Evolutionary conservation across 2,113 vertebrate genomes (phyloP).

Genomic region (Mormyrus lacerda): DNA sequence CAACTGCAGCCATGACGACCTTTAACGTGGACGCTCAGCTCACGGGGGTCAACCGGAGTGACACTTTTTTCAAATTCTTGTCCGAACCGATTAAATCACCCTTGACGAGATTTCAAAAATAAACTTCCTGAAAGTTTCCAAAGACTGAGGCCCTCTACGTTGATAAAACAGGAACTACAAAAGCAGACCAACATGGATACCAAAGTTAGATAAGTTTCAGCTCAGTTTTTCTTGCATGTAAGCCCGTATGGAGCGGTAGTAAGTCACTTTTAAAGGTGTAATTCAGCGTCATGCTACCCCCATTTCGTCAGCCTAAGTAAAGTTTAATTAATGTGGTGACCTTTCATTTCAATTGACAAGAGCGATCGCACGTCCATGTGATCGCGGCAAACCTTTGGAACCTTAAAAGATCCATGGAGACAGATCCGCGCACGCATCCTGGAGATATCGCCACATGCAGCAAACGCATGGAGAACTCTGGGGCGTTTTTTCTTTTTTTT

Average conservation of each 20-base stretch:
- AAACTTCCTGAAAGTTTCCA: background rate
- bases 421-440: background rate
- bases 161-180: background rate
- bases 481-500: background rate
- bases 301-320: conserved; percentile 20
- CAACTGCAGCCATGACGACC: background rate
- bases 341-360: conserved; percentile 41
- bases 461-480: background rate
- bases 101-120: background rate
- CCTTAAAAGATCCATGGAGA: background rate
- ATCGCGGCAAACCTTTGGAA: conserved; percentile 16
- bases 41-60: background rate
- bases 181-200: background rate
- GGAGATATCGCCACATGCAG: background rate
- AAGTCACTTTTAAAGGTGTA: background rate
- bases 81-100: background rate
- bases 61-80: background rate
- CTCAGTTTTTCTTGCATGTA: background rate
- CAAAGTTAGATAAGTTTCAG: background rate
- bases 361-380: conserved; percentile 30
- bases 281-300: background rate
- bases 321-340: conserved; percentile 44
- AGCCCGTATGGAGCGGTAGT: background rate
- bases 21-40: background rate
- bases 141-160: background rate